A percentile compares a stretch with the other conserved stretches of the same genome.
These are phyloP conservation scores for Beaufortia kweichowensis DNA, from an alignment of 2,113 vertebrate genomes.

Conservation along the genomic window DNA sequence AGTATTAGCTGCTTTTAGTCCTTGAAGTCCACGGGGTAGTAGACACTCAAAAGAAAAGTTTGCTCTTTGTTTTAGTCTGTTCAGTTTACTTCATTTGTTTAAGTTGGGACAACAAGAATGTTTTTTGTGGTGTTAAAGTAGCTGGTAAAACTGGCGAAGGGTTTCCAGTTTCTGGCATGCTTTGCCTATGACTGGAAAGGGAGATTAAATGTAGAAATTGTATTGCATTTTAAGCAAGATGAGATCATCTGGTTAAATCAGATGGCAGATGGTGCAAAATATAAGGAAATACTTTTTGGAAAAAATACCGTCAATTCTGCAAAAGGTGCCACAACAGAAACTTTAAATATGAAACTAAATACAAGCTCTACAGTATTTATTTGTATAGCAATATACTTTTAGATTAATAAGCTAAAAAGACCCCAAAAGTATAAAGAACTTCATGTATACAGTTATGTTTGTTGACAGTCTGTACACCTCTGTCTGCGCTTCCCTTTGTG, in stretches of 20 bases:
- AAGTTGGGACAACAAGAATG: too few relatives aligned
- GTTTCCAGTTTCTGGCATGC: too few relatives aligned
- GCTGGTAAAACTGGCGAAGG: too few relatives aligned
- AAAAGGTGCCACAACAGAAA: background rate
- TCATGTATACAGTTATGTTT: constrained; percentile 29
- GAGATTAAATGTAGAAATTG: too few relatives aligned
- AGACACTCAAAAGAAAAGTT: too few relatives aligned
- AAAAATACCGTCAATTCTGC: background rate
- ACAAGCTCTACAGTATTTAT: background rate
- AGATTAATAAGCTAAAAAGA: background rate
- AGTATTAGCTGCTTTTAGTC: constrained; percentile 36
- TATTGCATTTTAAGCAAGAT: too few relatives aligned
- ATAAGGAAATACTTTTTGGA: background rate
- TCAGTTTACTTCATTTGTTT: background rate
- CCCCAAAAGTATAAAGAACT: constrained; percentile 6
- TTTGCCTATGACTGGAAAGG: too few relatives aligned
- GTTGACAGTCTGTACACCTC: constrained; percentile 22
- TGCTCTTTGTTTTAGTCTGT: background rate
- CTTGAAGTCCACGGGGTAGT: too few relatives aligned
- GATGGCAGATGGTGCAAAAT: background rate
- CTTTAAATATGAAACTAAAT: background rate
- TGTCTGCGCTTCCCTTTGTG: background rate
- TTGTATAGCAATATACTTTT: background rate
- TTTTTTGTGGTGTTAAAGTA: too few relatives aligned
- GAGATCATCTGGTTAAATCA: background rate